These are phyloP conservation scores for Steinernema carpocapsae DNA, from an alignment of 2,888 invertebrate species.

Conservation along the genomic window DNA sequence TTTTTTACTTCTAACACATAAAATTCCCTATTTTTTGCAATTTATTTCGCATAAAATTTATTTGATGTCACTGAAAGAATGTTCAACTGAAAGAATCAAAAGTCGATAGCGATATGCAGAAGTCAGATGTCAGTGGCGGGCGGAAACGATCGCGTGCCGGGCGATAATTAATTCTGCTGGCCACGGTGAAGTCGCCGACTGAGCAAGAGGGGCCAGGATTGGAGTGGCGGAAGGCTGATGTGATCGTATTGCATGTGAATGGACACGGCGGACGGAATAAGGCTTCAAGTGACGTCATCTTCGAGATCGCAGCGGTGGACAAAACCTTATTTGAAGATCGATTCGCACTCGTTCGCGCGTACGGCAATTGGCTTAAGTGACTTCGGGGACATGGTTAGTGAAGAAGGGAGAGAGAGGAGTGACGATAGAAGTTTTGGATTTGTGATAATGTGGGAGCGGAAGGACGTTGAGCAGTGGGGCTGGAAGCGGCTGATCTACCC, in stretches of 20 bases:
- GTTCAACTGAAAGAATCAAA: too few species aligned
- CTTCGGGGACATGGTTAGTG: background rate
- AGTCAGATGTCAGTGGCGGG: too few species aligned
- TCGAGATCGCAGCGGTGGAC: background rate
- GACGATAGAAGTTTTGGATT: background rate
- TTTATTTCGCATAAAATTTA: too few species aligned
- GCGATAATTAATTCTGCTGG: background rate
- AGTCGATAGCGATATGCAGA: background rate
- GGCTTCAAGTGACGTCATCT: background rate
- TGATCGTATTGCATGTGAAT: background rate
- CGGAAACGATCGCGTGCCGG: background rate
- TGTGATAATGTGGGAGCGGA: background rate
- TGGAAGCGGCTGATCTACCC: too few species aligned
- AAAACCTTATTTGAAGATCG: background rate
- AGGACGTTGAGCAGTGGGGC: background rate
- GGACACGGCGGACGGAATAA: background rate
- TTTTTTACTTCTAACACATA: too few species aligned
- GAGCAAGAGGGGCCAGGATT: too few species aligned
- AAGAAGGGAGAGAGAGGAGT: background rate
- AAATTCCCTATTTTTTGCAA: too few species aligned
- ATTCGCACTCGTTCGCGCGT: background rate
- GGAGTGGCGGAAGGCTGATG: background rate
- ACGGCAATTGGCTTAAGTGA: conserved; percentile 1
- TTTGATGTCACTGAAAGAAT: too few species aligned
- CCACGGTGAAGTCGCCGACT: background rate